Conservation (phyloP, 2,797 vertebrate species). For the Chelon auratus region DNA sequence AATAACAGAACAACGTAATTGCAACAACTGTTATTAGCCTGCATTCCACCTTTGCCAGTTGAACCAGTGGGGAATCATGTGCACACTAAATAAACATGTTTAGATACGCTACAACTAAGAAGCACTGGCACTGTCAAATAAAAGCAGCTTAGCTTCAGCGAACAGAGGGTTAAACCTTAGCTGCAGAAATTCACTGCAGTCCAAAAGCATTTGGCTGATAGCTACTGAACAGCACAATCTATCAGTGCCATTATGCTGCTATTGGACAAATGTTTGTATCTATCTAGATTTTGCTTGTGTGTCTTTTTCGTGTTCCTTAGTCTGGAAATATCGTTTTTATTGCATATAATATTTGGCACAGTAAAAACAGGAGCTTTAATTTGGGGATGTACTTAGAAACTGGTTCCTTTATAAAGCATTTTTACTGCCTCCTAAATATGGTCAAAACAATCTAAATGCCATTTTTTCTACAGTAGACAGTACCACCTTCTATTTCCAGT, state of each 20-base stretch:
- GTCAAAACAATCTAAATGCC: conserved; percentile 83
- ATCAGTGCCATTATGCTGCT: conserved; percentile 75
- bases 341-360: conserved; percentile 92
- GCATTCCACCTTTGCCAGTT: conserved; percentile 70
- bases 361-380: conserved; percentile 88
- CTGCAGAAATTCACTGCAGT: conserved; percentile 91
- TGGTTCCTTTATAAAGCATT: conserved; percentile 83
- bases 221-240: conserved; percentile 86
- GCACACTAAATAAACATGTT: conserved; percentile 78
- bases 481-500: conserved; percentile 79
- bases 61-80: conserved; percentile 66
- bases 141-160: conserved; percentile 73
- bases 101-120: conserved; percentile 77
- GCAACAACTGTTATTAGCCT: conserved; percentile 74
- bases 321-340: conserved; percentile 84
- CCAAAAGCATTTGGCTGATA: conserved; percentile 86
- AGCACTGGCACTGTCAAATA: conserved; percentile 75
- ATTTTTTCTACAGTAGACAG: conserved; percentile 77
- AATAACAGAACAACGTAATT: conserved; percentile 75
- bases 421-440: conserved; percentile 85
- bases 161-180: conserved; percentile 87
- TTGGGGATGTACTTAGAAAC: conserved; percentile 87
- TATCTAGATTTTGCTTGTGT: conserved; percentile 68
- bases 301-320: conserved; percentile 67
- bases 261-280: conserved; percentile 73